A percentile compares a stretch with the other conserved stretches of the same genome.
phyloP scores from a whole-genome alignment of 1,140 invertebrate genomes.

The Globodera rostochiensis region DNA sequence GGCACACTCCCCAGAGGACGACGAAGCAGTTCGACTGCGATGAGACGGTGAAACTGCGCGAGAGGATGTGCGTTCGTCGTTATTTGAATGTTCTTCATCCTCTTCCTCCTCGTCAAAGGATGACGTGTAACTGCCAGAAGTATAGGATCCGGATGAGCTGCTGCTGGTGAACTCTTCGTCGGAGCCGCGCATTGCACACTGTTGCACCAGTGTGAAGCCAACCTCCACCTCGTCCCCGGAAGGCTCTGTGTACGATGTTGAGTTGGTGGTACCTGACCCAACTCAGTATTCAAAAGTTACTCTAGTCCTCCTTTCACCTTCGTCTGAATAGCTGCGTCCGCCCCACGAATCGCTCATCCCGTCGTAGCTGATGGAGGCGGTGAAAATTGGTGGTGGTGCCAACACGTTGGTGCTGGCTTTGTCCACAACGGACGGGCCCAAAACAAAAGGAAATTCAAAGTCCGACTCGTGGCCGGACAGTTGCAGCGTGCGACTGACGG shows the following conservation, averaged over 20 bases:
- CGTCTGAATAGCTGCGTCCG: constrained; percentile 4
- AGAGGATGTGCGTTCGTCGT: constrained; percentile 28
- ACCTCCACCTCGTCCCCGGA: constrained; percentile 54
- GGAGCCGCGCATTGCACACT: constrained; percentile 52
- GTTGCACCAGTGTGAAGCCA: constrained; percentile 56
- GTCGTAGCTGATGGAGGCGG: constrained; percentile 63
- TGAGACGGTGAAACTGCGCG: constrained; percentile 8
- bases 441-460: constrained; percentile 39
- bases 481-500: constrained; percentile 33
- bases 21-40: constrained; percentile 7
- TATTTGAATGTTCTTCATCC: constrained; percentile 20
- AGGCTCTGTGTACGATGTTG: constrained; percentile 1
- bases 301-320: constrained; percentile 31
- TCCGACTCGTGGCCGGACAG: constrained; percentile 33
- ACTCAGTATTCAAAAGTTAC: neutral
- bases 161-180: constrained; percentile 53
- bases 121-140: constrained; percentile 12
- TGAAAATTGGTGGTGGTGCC: constrained; percentile 57
- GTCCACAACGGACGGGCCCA: constrained; percentile 11
- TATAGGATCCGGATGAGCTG: constrained; percentile 19
- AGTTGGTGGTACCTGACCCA: constrained; percentile 1
- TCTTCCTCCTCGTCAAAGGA: constrained; percentile 40
- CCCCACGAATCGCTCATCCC: constrained; percentile 52
- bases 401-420: constrained; percentile 45
- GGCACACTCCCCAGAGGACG: constrained; percentile 39